A percentile compares a stretch with the other conserved stretches of the same genome.
Evolutionary conservation across 1,140 invertebrate genomes (phyloP).

Genomic region (Aplysia californica): DNA sequence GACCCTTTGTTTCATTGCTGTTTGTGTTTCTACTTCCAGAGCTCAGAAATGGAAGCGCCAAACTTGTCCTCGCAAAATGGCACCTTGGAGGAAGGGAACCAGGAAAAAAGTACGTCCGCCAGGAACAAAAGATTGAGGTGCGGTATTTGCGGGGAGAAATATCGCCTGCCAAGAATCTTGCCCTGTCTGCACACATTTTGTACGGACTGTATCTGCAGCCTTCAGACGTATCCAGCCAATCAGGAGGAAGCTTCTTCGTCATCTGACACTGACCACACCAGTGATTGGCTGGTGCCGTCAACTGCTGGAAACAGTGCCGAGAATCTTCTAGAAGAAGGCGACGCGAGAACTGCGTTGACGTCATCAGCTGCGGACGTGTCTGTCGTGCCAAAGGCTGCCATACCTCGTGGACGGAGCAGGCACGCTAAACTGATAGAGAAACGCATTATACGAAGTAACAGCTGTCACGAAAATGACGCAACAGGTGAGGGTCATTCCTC

Average conservation of each 20-base stretch:
- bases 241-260: too few relatives aligned
- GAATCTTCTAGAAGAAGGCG: too few relatives aligned
- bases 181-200: constrained; percentile 41
- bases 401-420: not conserved
- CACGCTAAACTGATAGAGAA: not conserved
- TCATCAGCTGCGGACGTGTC: not conserved
- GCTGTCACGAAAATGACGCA: not conserved
- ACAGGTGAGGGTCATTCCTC: not conserved
- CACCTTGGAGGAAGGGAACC: too few relatives aligned
- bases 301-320: too few relatives aligned
- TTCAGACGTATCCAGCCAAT: constrained; percentile 30
- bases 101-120: too few relatives aligned
- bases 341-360: not conserved
- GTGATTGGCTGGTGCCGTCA: too few relatives aligned
- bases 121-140: constrained; percentile 26
- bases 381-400: not conserved
- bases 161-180: constrained; percentile 28
- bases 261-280: too few relatives aligned
- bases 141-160: constrained; percentile 20
- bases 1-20: too few relatives aligned
- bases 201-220: constrained; percentile 24
- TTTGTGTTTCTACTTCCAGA: too few relatives aligned
- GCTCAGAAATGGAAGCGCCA: too few relatives aligned
- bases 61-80: too few relatives aligned
- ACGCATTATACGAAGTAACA: not conserved